Conservation (phyloP, 2,888 invertebrate species). For the Aporophyla nigra region DNA sequence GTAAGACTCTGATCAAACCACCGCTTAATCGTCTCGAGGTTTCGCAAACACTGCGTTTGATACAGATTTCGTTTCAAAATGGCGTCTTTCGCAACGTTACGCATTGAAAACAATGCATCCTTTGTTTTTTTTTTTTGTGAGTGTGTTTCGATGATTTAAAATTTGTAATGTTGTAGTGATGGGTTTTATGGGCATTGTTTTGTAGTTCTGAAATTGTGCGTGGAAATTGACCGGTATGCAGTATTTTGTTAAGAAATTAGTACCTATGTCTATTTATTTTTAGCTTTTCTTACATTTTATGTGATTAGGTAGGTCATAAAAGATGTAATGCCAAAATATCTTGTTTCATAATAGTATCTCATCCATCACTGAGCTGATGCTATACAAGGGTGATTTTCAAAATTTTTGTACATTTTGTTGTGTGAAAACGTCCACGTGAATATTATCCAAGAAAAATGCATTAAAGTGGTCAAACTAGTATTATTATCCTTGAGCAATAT, state of each 20-base stretch:
- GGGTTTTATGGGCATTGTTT: conserved; percentile 18
- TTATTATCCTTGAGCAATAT: too few relatives aligned
- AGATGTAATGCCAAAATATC: too few relatives aligned
- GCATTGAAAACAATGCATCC: conserved; percentile 62
- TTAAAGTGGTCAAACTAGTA: too few relatives aligned
- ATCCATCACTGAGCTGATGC: too few relatives aligned
- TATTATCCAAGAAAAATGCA: too few relatives aligned
- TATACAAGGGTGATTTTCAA: too few relatives aligned
- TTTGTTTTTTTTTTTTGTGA: conserved; percentile 61
- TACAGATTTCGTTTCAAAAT: conserved; percentile 65
- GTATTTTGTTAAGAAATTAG: background rate
- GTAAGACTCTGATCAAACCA: conserved; percentile 66
- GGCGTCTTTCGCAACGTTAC: conserved; percentile 55
- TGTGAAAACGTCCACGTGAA: too few relatives aligned
- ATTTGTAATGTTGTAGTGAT: conserved; percentile 44
- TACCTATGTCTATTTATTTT: too few relatives aligned
- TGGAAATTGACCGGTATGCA: conserved; percentile 12
- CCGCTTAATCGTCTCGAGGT: conserved; percentile 59
- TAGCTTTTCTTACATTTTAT: background rate
- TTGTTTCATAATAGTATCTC: too few relatives aligned
- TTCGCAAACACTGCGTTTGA: conserved; percentile 58
- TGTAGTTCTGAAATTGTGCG: conserved; percentile 13
- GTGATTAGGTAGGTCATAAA: too few relatives aligned
- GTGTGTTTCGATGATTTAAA: conserved; percentile 42
- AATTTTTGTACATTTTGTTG: too few relatives aligned